phyloP scores from a whole-genome alignment of 2,113 vertebrate species.

The Limnothrissa miodon region DNA sequence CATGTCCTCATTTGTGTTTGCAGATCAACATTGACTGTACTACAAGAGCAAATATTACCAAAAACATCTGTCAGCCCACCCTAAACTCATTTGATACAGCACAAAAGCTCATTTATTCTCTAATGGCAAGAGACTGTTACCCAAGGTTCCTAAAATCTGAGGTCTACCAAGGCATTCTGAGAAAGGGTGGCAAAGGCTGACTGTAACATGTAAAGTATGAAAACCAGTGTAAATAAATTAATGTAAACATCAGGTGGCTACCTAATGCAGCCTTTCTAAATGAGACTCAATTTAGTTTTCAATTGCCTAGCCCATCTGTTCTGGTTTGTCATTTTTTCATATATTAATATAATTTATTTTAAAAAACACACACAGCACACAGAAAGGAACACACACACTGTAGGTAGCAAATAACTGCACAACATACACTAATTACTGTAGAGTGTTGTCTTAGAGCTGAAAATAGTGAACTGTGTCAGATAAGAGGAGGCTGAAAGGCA shows the following conservation, averaged over 20 bases:
- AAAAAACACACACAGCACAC: too few species aligned
- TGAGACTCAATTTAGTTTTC: not conserved
- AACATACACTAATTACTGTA: not conserved
- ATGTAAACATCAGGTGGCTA: not conserved
- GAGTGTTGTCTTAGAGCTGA: not conserved
- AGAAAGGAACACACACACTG: not conserved
- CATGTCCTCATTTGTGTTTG: conserved; percentile 44
- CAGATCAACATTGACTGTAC: conserved; percentile 93
- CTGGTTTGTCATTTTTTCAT: not conserved
- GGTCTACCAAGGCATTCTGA: conserved; percentile 70
- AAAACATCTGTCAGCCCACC: conserved; percentile 81
- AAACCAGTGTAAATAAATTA: not conserved
- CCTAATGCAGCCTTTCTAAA: not conserved
- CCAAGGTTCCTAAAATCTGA: conserved; percentile 89
- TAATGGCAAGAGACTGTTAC: conserved; percentile 94
- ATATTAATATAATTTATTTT: not conserved
- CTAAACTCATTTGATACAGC: conserved; percentile 83
- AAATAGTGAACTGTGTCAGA: not conserved
- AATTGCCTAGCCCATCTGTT: not conserved
- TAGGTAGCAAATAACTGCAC: not conserved
- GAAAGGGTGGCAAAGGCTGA: conserved; percentile 63
- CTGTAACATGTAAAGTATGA: conserved; percentile 24
- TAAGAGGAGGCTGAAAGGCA: not conserved
- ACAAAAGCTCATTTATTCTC: conserved; percentile 84
- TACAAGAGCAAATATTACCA: conserved; percentile 86